Evolutionary conservation across 2,113 vertebrate species (phyloP).

Genomic region (Carlito syrichta): DNA sequence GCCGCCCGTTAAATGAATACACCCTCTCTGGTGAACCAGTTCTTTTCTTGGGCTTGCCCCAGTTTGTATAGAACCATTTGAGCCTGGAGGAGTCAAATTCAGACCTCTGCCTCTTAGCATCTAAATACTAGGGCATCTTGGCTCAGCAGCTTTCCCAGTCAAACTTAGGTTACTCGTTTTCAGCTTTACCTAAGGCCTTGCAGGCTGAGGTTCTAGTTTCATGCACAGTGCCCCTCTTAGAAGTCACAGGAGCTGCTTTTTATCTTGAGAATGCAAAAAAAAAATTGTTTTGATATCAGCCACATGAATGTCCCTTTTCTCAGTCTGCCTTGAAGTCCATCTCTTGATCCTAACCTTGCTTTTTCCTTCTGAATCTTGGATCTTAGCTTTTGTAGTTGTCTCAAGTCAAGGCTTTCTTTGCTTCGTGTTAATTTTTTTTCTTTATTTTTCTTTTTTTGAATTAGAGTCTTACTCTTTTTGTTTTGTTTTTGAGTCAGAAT

Average conservation of each 20-base stretch:
- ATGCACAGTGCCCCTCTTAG: not conserved
- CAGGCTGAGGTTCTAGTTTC: not conserved
- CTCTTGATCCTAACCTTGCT: not conserved
- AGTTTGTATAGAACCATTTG: too few relatives aligned
- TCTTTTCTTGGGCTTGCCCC: not conserved
- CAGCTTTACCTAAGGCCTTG: not conserved
- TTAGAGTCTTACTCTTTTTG: too few relatives aligned
- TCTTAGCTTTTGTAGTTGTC: not conserved
- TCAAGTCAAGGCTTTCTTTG: not conserved
- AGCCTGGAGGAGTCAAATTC: not conserved
- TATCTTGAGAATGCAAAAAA: not conserved
- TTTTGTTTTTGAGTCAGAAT: too few relatives aligned
- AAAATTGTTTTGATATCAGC: not conserved
- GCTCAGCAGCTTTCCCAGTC: not conserved
- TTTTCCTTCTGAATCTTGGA: not conserved
- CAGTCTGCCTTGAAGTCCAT: not conserved
- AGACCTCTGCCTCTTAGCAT: not conserved
- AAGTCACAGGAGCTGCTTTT: not conserved
- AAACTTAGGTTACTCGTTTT: not conserved
- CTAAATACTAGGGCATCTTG: not conserved
- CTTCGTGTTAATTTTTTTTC: not conserved
- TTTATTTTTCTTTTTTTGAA: not conserved
- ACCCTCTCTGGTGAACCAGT: not conserved
- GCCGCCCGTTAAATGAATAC: not conserved
- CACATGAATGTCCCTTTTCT: not conserved